Evolutionary conservation across 2,888 invertebrate species (phyloP).

Genomic region (Dasypogon diadema): DNA sequence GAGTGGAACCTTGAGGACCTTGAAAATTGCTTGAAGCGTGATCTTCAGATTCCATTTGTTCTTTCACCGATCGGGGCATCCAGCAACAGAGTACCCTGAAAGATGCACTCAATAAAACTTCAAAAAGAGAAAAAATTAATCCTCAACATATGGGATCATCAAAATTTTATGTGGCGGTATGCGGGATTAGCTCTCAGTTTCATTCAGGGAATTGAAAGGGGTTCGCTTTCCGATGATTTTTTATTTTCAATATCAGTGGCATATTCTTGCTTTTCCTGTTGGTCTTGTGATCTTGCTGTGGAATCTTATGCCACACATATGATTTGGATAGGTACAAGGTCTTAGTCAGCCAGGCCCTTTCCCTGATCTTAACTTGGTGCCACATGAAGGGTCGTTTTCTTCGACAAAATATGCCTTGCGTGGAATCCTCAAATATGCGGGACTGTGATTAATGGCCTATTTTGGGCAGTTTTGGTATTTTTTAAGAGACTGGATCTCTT

Average conservation of each 20-base stretch:
- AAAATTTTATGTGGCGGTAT: slow-evolving; percentile 33
- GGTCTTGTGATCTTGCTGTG: slow-evolving; percentile 8
- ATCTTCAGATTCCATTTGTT: slow-evolving; percentile 18
- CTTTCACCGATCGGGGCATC: not conserved
- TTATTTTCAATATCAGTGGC: slow-evolving; percentile 8
- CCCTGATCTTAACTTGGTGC: not conserved
- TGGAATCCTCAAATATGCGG: slow-evolving; percentile 18
- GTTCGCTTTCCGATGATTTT: not conserved
- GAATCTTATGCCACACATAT: slow-evolving; percentile 24
- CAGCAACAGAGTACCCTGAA: not conserved
- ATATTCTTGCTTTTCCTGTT: slow-evolving; percentile 6
- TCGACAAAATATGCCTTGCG: not conserved
- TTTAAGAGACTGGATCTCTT: slow-evolving; percentile 6
- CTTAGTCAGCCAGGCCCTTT: not conserved
- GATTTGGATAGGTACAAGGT: not conserved
- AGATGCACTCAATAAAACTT: slow-evolving; percentile 5
- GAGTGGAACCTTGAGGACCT: slow-evolving; percentile 24
- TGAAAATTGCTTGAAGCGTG: slow-evolving; percentile 22
- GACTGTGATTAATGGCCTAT: slow-evolving; percentile 35
- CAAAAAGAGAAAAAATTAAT: slow-evolving; percentile 15
- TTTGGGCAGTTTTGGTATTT: slow-evolving; percentile 17
- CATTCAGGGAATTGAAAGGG: slow-evolving; percentile 38
- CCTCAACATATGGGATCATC: slow-evolving; percentile 39
- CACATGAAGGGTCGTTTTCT: not conserved
- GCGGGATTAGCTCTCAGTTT: slow-evolving; percentile 42